Percentiles rank a stretch among this genome's conserved stretches.
Evolutionary conservation across 2,797 vertebrate species (phyloP).

Genomic region (Tympanoctomys barrerae): DNA sequence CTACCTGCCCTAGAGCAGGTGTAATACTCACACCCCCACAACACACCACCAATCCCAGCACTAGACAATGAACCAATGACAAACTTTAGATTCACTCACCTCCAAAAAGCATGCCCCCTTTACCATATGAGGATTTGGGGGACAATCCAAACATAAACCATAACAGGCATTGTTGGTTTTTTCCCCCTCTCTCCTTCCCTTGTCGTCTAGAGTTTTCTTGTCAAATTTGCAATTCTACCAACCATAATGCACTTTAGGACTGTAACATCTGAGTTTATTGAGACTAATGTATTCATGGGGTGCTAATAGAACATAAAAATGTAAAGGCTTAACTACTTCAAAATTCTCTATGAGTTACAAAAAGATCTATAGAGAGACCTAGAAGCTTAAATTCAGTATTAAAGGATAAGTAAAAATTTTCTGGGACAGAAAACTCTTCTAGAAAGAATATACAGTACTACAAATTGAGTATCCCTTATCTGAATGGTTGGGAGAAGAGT

Average conservation of each 20-base stretch:
- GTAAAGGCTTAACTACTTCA: background rate
- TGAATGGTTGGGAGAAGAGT: background rate
- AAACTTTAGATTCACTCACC: background rate
- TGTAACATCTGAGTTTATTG: background rate
- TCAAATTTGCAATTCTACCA: background rate
- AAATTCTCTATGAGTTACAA: constrained; percentile 31
- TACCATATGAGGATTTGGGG: background rate
- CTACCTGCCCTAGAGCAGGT: background rate
- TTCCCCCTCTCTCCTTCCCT: background rate
- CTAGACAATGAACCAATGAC: background rate
- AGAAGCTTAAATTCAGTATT: background rate
- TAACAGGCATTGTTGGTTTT: background rate
- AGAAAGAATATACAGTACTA: background rate
- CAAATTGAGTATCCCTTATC: background rate
- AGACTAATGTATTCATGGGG: background rate
- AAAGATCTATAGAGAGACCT: background rate
- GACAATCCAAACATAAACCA: background rate
- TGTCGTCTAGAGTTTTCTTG: background rate
- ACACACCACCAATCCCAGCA: background rate
- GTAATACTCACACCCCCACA: background rate
- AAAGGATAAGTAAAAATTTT: background rate
- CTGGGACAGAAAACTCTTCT: background rate
- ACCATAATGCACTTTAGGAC: background rate
- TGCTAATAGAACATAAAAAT: constrained; percentile 33
- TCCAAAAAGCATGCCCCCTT: background rate